phyloP scores from a whole-genome alignment of 2,888 invertebrate species.

The Spicauda simplicius region DNA sequence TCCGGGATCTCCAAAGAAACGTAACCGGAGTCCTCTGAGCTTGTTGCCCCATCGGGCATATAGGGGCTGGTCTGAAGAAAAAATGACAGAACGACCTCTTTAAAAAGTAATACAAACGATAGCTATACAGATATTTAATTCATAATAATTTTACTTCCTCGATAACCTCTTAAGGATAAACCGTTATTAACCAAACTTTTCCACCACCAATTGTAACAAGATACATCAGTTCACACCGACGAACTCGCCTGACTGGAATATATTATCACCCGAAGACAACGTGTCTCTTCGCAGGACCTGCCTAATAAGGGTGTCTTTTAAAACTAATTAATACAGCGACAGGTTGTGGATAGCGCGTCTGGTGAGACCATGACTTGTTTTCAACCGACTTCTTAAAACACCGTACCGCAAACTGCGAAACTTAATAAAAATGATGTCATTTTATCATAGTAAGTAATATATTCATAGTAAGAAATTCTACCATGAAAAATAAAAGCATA shows the following conservation, averaged over 20 bases:
- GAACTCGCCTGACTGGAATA: conserved; percentile 24
- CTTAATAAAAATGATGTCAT: conserved; percentile 5
- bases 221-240: conserved; percentile 2
- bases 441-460: neutral
- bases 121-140: too few species aligned
- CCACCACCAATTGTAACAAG: neutral
- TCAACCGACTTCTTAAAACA: too few species aligned
- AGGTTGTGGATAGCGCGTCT: neutral
- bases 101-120: too few species aligned
- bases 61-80: too few species aligned
- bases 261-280: conserved; percentile 24
- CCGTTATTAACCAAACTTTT: neutral
- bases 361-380: conserved; percentile 1
- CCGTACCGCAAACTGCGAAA: neutral
- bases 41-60: too few species aligned
- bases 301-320: conserved; percentile 19
- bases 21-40: too few species aligned
- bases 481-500: too few species aligned
- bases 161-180: too few species aligned
- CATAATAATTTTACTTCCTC: too few species aligned
- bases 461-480: too few species aligned
- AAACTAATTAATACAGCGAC: conserved; percentile 26
- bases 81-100: too few species aligned
- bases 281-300: conserved; percentile 11
- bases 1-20: too few species aligned